Evolutionary conservation across 2,888 invertebrate genomes (phyloP), one percentile per base, ranked within the genome.

Genomic region (Tenthredo mesomela): DNA sequence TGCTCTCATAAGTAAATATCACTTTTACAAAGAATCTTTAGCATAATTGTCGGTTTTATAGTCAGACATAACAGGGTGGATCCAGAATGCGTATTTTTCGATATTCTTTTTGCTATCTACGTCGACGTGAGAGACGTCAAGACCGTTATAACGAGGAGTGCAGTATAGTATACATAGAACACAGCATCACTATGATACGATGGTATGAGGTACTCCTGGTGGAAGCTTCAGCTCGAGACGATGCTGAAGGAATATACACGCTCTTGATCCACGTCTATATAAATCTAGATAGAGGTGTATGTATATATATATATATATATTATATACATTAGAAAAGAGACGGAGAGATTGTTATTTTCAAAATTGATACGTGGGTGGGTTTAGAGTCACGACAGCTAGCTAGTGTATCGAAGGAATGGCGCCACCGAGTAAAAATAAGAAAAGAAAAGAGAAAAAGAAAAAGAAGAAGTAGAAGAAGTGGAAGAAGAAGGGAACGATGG

Each of bases 301-400:
- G 21, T 65, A 25, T n/a, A 9, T 65, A 10, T 2, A 10, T 61
- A 12, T 65, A 67, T 4, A 33, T 4, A 71, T 2, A 10, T n/a
- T 29, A 29, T 29, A 29, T 15, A 71, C 12, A 10, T 33, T 21
- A 10, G 40, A 40, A 71, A 85, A 82, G 85, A 86, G 84, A 85
- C 86, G 84, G 87, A 87, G 87, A 87, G 90, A 89, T 91, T 91
- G 90, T 91, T 90, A 90, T 89, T 90, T 90, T 89, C 87, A 88
- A 90, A 90, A 90, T 89, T 89, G 89, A 90, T 89, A 90, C 86
- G 86, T 85, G 61, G 61, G 83, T 87, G 86, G 80, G 82, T 70
- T 86, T 84, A 85, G 85, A 84, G 75, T 78, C 50, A 33, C 77
- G 73, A 65, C 33, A 50, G n/a, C 15, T 25, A 21, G 58, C 37